Base-by-base conservation (phyloP, 2,113 vertebrate species). In the Gymnocephalus cernua region DNA sequence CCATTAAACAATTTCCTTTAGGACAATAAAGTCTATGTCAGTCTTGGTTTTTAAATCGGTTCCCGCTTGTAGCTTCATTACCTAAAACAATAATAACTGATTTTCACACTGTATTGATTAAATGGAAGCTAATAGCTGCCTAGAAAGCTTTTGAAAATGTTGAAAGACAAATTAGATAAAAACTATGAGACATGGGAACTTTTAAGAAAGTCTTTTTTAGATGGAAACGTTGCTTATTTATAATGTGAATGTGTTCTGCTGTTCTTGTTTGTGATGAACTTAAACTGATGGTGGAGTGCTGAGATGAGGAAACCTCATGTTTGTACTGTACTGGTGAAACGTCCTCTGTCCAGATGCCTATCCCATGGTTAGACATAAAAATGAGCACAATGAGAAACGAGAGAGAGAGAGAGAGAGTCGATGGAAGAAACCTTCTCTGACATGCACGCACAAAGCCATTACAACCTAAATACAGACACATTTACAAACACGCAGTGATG, bases 281-380 rank as follows among this genome's bases (percentile, higher is more conserved):
- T 7, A 11, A 72, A 75, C 27, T 29, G 18, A 27, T 6, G 58
- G 21, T 16, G 48, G 10, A 21, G 15, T 23, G 29, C 18, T 38
- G 63, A 47, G 74, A 38, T 45, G 38, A 45, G n/a, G 41, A 74
- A 10, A 58, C 72, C 84, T 84, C 64, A 38, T 77, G 73, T 86
- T 84, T 88, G 74, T 84, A 82, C 61, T 64, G 68, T 45, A 32
- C 35, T n/a, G 70, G 54, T 73, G 58, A 81, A 85, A 70, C n/a
- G 32, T 53, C n/a, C 44, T 62, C 9, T 47, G 79, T 85, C 35
- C 74, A 58, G 82, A 83, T 71, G 85, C 77, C 83, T 80, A 21
- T 54, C 76, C 77, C 89, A 89, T 93, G 89, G 89, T 92, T 92
- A 91, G 90, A 90, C 32, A n/a, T 69, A 74, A 77, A 86, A 86